Evolutionary conservation across 2,797 vertebrate species (phyloP).

Genomic region (Mallotus villosus): DNA sequence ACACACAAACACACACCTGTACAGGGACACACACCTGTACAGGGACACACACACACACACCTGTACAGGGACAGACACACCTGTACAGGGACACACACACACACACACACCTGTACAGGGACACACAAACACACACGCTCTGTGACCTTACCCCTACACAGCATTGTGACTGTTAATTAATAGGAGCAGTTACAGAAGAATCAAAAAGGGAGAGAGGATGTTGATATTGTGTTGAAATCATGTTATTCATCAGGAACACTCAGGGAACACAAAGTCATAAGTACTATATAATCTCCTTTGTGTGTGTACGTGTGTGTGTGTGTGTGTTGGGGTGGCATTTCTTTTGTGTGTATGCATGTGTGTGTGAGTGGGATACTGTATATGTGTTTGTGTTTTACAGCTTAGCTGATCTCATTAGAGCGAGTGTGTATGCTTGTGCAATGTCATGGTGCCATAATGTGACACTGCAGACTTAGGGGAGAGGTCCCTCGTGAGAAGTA

Average conservation of each 20-base stretch:
- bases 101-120: conserved; percentile 3
- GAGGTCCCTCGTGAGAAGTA: no score
- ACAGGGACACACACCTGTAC: neutral
- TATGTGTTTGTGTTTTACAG: no score
- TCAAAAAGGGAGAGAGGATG: conserved; percentile 18
- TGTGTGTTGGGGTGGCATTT: neutral
- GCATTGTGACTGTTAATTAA: conserved; percentile 51
- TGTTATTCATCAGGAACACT: conserved; percentile 1
- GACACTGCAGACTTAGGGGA: neutral
- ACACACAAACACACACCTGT: conserved; percentile 9
- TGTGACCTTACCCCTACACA: neutral
- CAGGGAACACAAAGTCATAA: neutral
- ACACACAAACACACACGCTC: conserved; percentile 12
- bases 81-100: neutral
- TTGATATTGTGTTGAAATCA: conserved; percentile 20
- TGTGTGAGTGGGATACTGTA: no score
- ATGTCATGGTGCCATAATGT: neutral
- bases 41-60: conserved; percentile 12
- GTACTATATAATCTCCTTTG: neutral
- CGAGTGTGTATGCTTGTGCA: neutral
- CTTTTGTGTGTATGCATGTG: neutral
- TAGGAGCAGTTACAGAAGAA: conserved; percentile 40
- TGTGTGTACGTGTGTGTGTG: neutral
- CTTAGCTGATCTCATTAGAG: no score
- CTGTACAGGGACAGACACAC: neutral